A percentile compares a stretch with the other conserved stretches of the same genome.
Conservation (phyloP, 1,140 invertebrate species). For the Drosophila sturtevanti region DNA sequence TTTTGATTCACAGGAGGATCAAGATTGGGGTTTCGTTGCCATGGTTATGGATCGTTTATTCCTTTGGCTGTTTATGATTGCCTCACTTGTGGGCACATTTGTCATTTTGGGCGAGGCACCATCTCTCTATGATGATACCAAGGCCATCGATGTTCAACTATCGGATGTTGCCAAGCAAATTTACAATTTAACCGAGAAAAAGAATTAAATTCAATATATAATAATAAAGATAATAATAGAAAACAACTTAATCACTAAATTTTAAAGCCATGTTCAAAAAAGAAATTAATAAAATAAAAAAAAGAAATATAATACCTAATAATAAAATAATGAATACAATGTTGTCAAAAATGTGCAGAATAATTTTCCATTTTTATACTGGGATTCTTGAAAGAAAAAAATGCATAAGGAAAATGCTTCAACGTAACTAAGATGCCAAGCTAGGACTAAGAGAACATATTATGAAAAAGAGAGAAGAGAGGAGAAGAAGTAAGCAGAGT, state of each 20-base stretch:
- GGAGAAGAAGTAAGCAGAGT: not conserved
- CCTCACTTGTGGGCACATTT: slow-evolving; percentile 94
- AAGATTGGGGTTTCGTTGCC: slow-evolving; percentile 99
- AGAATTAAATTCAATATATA: slow-evolving; percentile 72
- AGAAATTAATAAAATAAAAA: slow-evolving; percentile 39
- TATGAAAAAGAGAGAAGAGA: not conserved
- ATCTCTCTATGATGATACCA: slow-evolving; percentile 91
- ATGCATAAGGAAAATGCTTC: slow-evolving; percentile 28
- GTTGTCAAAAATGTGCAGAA: slow-evolving; percentile 56
- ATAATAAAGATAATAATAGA: slow-evolving; percentile 11
- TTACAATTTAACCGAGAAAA: slow-evolving; percentile 82
- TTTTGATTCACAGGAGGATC: slow-evolving; percentile 91
- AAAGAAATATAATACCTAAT: slow-evolving; percentile 26
- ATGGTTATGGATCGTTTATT: slow-evolving; percentile 99
- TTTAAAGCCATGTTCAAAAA: slow-evolving; percentile 61
- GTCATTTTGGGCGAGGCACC: slow-evolving; percentile 95
- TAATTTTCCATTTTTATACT: slow-evolving; percentile 8
- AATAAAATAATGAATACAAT: slow-evolving; percentile 56
- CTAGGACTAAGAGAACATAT: not conserved
- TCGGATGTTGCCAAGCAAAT: slow-evolving; percentile 91
- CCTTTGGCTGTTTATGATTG: slow-evolving; percentile 96
- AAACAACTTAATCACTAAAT: slow-evolving; percentile 43
- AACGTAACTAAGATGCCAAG: slow-evolving; percentile 37
- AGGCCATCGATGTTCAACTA: slow-evolving; percentile 92
- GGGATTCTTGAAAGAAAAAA: slow-evolving; percentile 44